Evolutionary conservation across 2,888 invertebrate genomes (phyloP).

Genomic region (Tigriopus californicus): DNA sequence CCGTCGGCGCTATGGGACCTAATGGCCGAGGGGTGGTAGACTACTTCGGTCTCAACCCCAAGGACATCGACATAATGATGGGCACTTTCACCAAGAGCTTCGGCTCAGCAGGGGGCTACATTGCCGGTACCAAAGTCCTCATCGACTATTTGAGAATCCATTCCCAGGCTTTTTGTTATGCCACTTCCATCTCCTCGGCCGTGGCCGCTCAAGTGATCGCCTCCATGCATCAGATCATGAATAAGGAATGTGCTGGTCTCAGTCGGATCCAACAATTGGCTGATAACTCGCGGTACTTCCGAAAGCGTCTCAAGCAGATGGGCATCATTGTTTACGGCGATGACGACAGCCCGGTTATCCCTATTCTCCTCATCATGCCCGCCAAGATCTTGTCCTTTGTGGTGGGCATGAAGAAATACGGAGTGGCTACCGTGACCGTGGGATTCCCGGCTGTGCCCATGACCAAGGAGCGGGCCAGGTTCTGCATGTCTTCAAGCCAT

Average conservation of each 20-base stretch:
- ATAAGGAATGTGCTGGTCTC: constrained; percentile 25
- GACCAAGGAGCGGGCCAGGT: constrained; percentile 70
- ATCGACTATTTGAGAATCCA: constrained; percentile 12
- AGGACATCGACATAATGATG: constrained; percentile 83
- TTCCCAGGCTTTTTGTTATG: constrained; percentile 14
- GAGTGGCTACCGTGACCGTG: constrained; percentile 82
- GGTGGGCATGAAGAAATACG: constrained; percentile 53
- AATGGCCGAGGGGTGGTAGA: constrained; percentile 60
- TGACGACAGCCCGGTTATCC: constrained; percentile 36
- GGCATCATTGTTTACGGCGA: constrained; percentile 36
- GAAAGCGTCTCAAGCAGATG: constrained; percentile 29
- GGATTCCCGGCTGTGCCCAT: constrained; percentile 94
- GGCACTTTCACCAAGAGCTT: constrained; percentile 98
- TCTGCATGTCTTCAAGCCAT: constrained; percentile 88
- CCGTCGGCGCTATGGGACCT: constrained; percentile 34
- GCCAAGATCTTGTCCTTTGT: constrained; percentile 82
- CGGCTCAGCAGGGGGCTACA: constrained; percentile 88
- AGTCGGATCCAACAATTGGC: constrained; percentile 26
- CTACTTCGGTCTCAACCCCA: constrained; percentile 58
- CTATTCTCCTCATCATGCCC: constrained; percentile 58
- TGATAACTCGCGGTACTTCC: constrained; percentile 31
- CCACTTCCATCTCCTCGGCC: constrained; percentile 9
- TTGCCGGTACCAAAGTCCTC: constrained; percentile 59
- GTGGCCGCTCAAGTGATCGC: constrained; percentile 14
- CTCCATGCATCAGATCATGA: constrained; percentile 24